These are phyloP conservation scores for Brachypodius melanocephalos DNA, from an alignment of 2,113 vertebrate species.

Conservation along the genomic window DNA sequence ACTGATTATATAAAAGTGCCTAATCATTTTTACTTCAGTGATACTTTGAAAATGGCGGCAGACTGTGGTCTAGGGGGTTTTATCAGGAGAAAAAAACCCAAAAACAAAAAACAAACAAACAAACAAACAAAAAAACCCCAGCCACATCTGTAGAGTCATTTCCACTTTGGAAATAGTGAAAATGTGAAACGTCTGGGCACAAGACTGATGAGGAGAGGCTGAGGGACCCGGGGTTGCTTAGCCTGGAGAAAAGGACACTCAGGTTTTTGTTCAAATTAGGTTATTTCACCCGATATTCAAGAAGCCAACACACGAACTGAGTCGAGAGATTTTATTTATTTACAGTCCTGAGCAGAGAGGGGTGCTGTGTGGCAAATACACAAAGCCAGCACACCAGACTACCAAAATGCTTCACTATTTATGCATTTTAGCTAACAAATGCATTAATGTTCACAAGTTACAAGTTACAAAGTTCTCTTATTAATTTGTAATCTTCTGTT, in stretches of 20 bases:
- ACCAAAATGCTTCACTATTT: neutral
- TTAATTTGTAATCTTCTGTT: neutral
- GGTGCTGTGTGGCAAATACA: neutral
- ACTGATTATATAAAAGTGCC: neutral
- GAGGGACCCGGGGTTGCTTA: neutral
- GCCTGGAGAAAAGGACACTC: neutral
- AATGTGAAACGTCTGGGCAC: neutral
- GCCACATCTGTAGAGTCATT: neutral
- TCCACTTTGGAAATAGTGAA: neutral
- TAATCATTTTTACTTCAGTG: neutral
- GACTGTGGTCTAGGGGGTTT: no score
- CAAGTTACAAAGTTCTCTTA: neutral
- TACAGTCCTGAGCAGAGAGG: neutral
- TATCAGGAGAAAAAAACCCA: neutral
- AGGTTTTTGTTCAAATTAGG: neutral
- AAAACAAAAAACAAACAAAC: no score
- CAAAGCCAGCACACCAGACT: fast-evolving
- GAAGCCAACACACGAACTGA: neutral
- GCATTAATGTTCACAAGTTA: neutral
- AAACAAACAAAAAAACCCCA: no score
- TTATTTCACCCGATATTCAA: neutral
- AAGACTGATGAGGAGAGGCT: neutral
- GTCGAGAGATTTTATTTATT: neutral
- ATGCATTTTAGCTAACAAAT: neutral
- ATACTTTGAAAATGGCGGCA: neutral